Conservation (phyloP, 2,113 vertebrate genomes). For the Melospiza melodia region DNA sequence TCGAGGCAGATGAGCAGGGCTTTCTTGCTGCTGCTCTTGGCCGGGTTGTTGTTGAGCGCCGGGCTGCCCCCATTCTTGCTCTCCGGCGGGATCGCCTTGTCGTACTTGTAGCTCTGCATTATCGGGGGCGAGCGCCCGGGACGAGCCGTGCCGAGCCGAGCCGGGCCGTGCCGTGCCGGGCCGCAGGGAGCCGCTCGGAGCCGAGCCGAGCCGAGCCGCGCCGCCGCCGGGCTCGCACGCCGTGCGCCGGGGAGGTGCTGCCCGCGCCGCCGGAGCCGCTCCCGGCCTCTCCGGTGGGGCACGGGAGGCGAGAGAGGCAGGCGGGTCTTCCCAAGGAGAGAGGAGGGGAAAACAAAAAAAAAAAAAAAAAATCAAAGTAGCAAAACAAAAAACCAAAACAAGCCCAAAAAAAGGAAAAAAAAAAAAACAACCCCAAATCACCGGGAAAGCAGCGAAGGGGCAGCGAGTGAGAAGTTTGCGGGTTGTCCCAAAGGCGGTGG, state of each 20-base stretch:
- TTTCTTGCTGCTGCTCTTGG: slow-evolving; percentile 83
- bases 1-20: slow-evolving; percentile 89
- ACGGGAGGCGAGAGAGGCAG: neutral
- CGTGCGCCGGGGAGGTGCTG: too few species aligned
- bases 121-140: slow-evolving; percentile 46
- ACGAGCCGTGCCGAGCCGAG: neutral
- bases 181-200: neutral
- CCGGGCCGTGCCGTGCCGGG: neutral
- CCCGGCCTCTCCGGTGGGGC: neutral
- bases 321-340: neutral
- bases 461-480: neutral
- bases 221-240: too few species aligned
- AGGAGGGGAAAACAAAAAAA: neutral
- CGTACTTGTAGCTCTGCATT: slow-evolving; percentile 97
- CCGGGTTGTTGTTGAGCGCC: slow-evolving; percentile 86
- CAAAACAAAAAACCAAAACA: neutral
- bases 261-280: neutral
- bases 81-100: slow-evolving; percentile 94
- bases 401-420: neutral
- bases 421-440: neutral
- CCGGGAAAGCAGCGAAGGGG: neutral
- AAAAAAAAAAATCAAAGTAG: neutral
- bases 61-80: slow-evolving; percentile 92
- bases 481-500: neutral
- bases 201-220: neutral